Evolutionary conservation across 2,113 vertebrate species (phyloP).

Genomic region (Pipra filicauda): DNA sequence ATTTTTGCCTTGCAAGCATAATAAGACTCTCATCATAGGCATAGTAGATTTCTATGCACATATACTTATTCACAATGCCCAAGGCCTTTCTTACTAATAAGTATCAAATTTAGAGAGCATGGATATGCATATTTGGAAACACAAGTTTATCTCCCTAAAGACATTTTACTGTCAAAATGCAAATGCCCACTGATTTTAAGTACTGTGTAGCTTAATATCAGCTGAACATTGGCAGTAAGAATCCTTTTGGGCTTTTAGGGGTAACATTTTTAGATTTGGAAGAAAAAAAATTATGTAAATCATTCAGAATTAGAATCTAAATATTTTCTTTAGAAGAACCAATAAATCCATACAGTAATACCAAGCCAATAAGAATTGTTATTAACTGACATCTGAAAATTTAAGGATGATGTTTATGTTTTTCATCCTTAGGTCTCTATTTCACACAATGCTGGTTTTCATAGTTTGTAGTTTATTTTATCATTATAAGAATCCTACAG

Average conservation of each 20-base stretch:
- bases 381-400: background rate
- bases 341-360: background rate
- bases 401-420: background rate
- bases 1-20: background rate
- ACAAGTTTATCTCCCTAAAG: background rate
- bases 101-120: background rate
- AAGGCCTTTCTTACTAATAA: background rate
- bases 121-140: background rate
- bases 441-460: background rate
- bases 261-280: background rate
- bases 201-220: background rate
- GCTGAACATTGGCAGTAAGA: background rate
- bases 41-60: background rate
- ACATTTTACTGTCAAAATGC: constrained; percentile 5
- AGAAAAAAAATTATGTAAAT: background rate
- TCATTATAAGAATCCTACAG: background rate
- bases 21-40: background rate
- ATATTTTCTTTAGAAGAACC: background rate
- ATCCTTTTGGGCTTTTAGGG: background rate
- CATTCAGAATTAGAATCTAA: background rate
- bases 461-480: background rate
- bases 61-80: background rate
- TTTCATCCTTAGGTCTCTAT: background rate
- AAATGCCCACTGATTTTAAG: background rate
- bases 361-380: background rate